Base-by-base conservation (phyloP, 2,888 invertebrate genomes). In the Volucella inflata region DNA sequence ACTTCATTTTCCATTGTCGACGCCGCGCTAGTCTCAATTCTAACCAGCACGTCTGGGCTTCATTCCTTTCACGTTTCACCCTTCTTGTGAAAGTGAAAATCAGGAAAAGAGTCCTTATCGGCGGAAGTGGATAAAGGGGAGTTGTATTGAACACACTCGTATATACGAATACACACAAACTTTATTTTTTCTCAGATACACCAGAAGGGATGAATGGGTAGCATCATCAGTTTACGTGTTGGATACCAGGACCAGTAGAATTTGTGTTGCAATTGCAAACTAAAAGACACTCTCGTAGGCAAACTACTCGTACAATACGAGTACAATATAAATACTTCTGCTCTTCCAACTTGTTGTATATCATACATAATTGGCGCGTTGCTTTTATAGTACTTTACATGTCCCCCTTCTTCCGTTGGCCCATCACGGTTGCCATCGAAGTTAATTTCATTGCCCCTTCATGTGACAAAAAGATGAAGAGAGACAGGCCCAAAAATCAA, bases 81-180 rank as follows among this genome's bases (percentile, higher is more conserved):
- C 38, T 55, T 68, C 74, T 72, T 59, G 42, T 84, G 84, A 85
- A 85, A 85, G 84, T 85, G 84, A 85, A 84, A 85, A 72, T 85
- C 80, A 85, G 48, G 59, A 79, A 71, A 42, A 75, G 44, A 76
- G 53, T 71, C 60, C 59, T 70, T 67, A 68, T 74, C 62, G 57
- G 17, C 40, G 70, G 53, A 53, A 67, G 57, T 60, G 46, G 68
- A 36, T 21, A 10, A 40, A 55, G 38, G 38, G 60, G 30, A 6
- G 30, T 6, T 30, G 30, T 4, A 30, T 30, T 30, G 30, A 6
- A 30, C 30, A 30, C 6, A 30, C 30, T 30, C 30, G 30, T 30
- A 30, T 30, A 30, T 30, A 30, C 30, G 30, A 30, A 30, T 30
- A 30, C 14, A 50, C 38, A 40, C n/a, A 40, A 36, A 12, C 36